A percentile compares a stretch with the other conserved stretches of the same genome.
Conservation (phyloP, 53 echinoderm and acorn worm species). For the Mesocentrotus franciscanus region DNA sequence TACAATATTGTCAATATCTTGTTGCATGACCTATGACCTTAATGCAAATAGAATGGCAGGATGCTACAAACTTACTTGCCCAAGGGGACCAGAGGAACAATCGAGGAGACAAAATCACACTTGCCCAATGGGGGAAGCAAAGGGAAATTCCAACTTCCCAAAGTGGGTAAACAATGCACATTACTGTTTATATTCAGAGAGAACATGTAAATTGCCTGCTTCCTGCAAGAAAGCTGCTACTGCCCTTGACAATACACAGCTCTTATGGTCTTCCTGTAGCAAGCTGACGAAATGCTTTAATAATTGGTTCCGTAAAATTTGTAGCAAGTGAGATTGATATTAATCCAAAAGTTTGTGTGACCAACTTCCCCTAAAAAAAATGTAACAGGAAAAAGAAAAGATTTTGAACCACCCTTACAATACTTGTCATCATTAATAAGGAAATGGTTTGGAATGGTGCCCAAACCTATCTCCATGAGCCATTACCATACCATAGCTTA, state of each 20-base stretch:
- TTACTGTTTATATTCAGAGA: neutral
- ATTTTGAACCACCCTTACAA: neutral
- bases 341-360: neutral
- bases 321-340: too few species aligned
- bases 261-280: too few species aligned
- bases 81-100: too few species aligned
- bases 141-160: neutral
- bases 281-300: too few species aligned
- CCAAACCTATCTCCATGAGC: neutral
- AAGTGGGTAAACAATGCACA: neutral
- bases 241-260: too few species aligned
- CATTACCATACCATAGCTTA: neutral
- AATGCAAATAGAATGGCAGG: too few species aligned
- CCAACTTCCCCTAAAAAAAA: neutral
- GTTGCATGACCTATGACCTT: too few species aligned
- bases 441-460: neutral
- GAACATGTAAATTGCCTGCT: too few species aligned
- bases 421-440: neutral
- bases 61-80: too few species aligned
- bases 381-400: neutral
- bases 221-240: too few species aligned
- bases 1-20: too few species aligned
- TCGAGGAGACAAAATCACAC: neutral
- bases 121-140: neutral
- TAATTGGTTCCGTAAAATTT: too few species aligned